Evolutionary conservation across 2,113 vertebrate species (phyloP).

Genomic region (Egretta garzetta): DNA sequence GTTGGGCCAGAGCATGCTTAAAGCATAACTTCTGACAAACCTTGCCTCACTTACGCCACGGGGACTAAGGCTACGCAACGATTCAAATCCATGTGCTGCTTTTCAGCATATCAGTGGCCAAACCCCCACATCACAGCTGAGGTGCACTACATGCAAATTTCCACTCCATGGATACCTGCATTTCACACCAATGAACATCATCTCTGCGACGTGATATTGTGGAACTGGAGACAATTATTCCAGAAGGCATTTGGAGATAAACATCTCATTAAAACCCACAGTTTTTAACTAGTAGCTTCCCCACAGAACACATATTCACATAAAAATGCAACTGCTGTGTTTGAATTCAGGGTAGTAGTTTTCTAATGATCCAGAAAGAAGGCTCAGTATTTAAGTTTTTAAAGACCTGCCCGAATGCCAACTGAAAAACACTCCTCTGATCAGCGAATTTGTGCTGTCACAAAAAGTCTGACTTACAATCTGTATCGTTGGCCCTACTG

Average conservation of each 20-base stretch:
- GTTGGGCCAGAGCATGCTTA: not conserved
- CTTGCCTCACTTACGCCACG: not conserved
- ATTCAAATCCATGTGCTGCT: not conserved
- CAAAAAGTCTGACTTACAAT: not conserved
- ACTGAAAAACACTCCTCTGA: not conserved
- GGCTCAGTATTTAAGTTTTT: not conserved
- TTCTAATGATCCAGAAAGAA: not conserved
- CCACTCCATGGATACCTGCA: not conserved
- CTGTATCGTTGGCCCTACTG: accelerated
- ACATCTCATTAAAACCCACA: not conserved
- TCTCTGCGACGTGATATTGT: accelerated
- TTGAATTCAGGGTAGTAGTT: not conserved
- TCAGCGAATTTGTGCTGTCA: not conserved
- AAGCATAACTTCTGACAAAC: not conserved
- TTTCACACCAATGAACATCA: not conserved
- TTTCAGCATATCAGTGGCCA: not conserved
- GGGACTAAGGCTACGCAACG: not conserved
- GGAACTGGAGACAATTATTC: not conserved
- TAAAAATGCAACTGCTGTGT: not conserved
- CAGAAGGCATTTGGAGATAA: not conserved
- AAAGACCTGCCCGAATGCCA: not conserved
- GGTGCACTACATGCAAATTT: not conserved
- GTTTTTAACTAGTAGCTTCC: not conserved
- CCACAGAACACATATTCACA: not conserved
- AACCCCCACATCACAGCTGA: not conserved